Conservation (phyloP, 1,140 invertebrate genomes). For the Sweltsa coloradensis region DNA sequence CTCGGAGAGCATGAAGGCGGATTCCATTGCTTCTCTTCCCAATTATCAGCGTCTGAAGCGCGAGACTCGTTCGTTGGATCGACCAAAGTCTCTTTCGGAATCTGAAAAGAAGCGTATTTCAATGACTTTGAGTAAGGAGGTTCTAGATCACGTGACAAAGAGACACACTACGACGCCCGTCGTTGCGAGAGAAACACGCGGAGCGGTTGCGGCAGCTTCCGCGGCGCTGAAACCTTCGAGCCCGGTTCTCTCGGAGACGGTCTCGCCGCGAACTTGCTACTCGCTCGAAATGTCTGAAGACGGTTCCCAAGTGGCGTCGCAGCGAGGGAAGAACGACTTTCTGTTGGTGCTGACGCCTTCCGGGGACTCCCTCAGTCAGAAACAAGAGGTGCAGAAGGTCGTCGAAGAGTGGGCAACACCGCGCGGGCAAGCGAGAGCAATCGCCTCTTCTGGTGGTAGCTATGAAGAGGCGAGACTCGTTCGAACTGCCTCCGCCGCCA, state of each 20-base stretch:
- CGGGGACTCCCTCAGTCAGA: slow-evolving; percentile 23
- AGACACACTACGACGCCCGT: slow-evolving; percentile 30
- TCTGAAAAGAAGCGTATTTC: slow-evolving; percentile 59
- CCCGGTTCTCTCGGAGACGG: slow-evolving; percentile 19
- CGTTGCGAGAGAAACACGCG: slow-evolving; percentile 47
- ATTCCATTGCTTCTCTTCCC: slow-evolving; percentile 40
- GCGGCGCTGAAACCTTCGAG: slow-evolving; percentile 27
- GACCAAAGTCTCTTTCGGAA: slow-evolving; percentile 39
- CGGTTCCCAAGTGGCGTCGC: slow-evolving; percentile 18
- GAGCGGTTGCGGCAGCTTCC: slow-evolving; percentile 40
- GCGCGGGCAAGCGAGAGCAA: slow-evolving; percentile 10
- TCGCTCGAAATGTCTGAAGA: slow-evolving; percentile 36
- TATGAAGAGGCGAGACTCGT: slow-evolving; percentile 23
- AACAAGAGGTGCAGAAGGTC: slow-evolving; percentile 31
- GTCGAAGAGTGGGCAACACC: slow-evolving; percentile 33
- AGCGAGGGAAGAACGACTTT: slow-evolving; percentile 31
- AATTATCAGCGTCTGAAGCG: slow-evolving; percentile 21
- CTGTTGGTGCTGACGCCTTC: slow-evolving; percentile 35
- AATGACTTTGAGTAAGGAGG: slow-evolving; percentile 54
- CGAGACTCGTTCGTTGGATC: not conserved
- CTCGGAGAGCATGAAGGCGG: slow-evolving; percentile 32
- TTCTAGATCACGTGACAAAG: slow-evolving; percentile 43
- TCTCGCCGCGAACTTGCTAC: slow-evolving; percentile 39
- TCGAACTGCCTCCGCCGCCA: slow-evolving; percentile 21
- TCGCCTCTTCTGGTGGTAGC: slow-evolving; percentile 16